A percentile compares a stretch with the other conserved stretches of the same genome.
These are phyloP conservation scores for Dendrophyllia cribrosa DNA, from an alignment of 64 coral and sea anemone genomes.

Conservation along the genomic window DNA sequence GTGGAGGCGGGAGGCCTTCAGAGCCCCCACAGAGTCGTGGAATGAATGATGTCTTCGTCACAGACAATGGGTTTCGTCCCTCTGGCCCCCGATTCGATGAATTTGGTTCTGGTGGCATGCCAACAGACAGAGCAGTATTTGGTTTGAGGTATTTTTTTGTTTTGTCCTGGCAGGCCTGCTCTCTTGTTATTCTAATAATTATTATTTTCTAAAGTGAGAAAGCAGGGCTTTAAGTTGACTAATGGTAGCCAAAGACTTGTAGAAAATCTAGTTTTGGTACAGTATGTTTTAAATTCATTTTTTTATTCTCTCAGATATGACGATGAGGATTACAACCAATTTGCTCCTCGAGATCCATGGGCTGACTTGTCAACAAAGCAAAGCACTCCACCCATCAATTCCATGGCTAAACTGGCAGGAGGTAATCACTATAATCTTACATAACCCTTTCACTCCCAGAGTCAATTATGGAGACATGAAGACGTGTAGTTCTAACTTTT, in stretches of 20 bases:
- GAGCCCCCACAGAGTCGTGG: conserved; percentile 70
- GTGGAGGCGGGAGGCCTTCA: conserved; percentile 9
- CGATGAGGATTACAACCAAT: conserved; percentile 86
- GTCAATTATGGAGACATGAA: no score
- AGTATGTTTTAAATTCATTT: no score
- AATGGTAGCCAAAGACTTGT: no score
- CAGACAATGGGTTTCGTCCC: conserved; percentile 65
- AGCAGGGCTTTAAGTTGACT: no score
- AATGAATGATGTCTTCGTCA: conserved; percentile 91
- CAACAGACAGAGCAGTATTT: conserved; percentile 55
- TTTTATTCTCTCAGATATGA: conserved; percentile 28
- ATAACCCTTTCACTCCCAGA: no score
- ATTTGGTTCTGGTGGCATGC: conserved; percentile 51
- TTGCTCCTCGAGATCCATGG: conserved; percentile 88
- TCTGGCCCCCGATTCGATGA: conserved; percentile 69
- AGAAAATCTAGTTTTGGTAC: no score
- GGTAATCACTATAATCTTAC: background rate
- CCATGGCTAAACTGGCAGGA: conserved; percentile 1
- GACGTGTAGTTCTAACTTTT: no score
- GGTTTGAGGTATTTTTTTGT: conserved; percentile 71
- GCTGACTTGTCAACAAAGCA: conserved; percentile 75
- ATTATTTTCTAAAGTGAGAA: no score
- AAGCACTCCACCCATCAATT: background rate
- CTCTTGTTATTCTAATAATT: no score
- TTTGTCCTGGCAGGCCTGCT: background rate